Evolutionary conservation across 2,797 vertebrate genomes (phyloP), one percentile per base, ranked within the genome.

Genomic region (Labroides dimidiatus): DNA sequence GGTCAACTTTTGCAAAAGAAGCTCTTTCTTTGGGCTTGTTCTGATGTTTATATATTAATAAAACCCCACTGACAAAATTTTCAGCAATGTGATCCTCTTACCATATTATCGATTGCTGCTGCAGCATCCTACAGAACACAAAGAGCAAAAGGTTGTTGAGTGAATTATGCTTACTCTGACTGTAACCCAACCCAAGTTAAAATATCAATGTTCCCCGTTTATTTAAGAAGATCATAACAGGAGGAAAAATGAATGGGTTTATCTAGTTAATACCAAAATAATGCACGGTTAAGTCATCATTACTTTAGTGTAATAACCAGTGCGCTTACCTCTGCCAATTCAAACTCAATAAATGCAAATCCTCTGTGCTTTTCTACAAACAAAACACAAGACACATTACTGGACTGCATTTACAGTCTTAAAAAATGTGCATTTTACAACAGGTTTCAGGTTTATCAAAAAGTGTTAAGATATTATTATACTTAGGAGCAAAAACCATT

Each of bases 21-120:
- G 2, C 3, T 52, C 0, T 12, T 14, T 53, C 4, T 44, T 17
- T 44, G n/a, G 12, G 19, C n/a, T 47, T 20, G 8, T 20, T 16
- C 16, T 43, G 6, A 10, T 45, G n/a, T 49, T 20, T 6, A 43
- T 13, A 14, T 0, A 48, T 2, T 0, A 54, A 45, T 23, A 27
- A 33, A 39, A 19, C 10, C 3, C 10, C 1, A 48, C 1, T 36
- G 15, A 33, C 13, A 47, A 15, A 27, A 10, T n/a, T 10, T 39
- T 9, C 13, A 69, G 15, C 16, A 33, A 52, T 30, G 9, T 43
- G 13, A 68, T 37, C 20, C 23, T 84, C 92, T 33, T 91, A 99
- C 97, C 97, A 99, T 99, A 92, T 98, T 99, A 92, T 99, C 97
- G 27, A 99, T 98, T 20, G 97, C 97, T 60, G 97, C 98, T 1